Evolutionary conservation across 2,888 invertebrate species (phyloP), one percentile per base, ranked within the genome.

Genomic region (Ctena decussata): DNA sequence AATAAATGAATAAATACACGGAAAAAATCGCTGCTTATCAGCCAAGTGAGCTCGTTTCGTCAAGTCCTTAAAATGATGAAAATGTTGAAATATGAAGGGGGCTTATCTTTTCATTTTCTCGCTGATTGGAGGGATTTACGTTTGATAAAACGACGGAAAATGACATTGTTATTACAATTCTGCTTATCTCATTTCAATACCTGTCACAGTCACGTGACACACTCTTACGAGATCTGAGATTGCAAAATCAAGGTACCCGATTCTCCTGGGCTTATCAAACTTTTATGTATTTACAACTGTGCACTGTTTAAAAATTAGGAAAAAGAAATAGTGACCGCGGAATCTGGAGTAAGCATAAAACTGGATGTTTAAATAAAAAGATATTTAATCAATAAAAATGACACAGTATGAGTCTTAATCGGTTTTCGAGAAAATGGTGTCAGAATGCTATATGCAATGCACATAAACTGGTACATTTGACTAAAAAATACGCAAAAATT

Each of bases 111-210:
- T 76, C 65, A 85, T 76, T 71, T 70, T 8, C 65, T 74, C 46
- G 49, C 83, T 85, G 81, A 85, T 86, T 83, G 84, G n/a, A 46
- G 39, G 85, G 85, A 84, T 88, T 88, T 88, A 80, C 85, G 79
- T 73, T 81, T 86, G 89, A 89, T 89, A 89, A 89, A 86, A 86
- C 75, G 84, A 85, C 77, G 78, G 82, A 86, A 89, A 89, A 89
- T 89, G 86, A 86, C 89, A 85, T 86, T 89, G 89, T 89, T 89
- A 89, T 89, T 89, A 77, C 81, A 60, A 65, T 46, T 71, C 79
- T 39, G 53, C 89, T 89, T 89, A 89, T 89, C 89, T 83, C 37
- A n/a, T 70, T 49, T 80, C 81, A 80, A 86, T 89, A 89, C 89
- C 89, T 86, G 89, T 85, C 86, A 82, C 39, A 46, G 77, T 81